Evolutionary conservation across 2,888 invertebrate species (phyloP).

Genomic region (Netelia inedita): DNA sequence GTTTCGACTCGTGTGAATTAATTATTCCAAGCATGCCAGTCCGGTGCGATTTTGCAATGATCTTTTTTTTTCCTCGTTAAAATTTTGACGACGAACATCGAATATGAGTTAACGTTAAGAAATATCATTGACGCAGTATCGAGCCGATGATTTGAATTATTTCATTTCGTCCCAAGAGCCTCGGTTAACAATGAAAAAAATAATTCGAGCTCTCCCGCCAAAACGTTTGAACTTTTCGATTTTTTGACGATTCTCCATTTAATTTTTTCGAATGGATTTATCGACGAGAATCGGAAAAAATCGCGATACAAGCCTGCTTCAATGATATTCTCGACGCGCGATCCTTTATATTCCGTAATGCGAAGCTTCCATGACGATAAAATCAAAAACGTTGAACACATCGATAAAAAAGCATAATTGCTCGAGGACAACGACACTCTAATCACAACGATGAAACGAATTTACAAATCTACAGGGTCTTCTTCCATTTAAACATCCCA

Average conservation of each 20-base stretch:
- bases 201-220: background rate
- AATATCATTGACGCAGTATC: background rate
- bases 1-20: background rate
- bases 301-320: background rate
- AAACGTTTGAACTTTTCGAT: background rate
- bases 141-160: background rate
- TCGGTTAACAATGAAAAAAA: background rate
- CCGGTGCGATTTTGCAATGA: background rate
- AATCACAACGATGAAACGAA: too few relatives aligned
- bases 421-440: too few relatives aligned
- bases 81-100: too few relatives aligned
- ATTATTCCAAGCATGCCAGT: conserved; percentile 35
- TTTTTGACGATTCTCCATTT: background rate
- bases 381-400: too few relatives aligned
- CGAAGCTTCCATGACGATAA: too few relatives aligned
- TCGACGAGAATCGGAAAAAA: background rate
- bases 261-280: background rate
- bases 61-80: too few relatives aligned
- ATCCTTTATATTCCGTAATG: conserved; percentile 1
- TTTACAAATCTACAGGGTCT: too few relatives aligned
- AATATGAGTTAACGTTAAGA: background rate
- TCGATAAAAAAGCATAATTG: too few relatives aligned
- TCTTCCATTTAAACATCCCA: too few relatives aligned
- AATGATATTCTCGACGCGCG: background rate
- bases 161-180: too few relatives aligned